Base-by-base conservation (phyloP, 2,113 vertebrate species). In the Cheirogaleus medius region DNA sequence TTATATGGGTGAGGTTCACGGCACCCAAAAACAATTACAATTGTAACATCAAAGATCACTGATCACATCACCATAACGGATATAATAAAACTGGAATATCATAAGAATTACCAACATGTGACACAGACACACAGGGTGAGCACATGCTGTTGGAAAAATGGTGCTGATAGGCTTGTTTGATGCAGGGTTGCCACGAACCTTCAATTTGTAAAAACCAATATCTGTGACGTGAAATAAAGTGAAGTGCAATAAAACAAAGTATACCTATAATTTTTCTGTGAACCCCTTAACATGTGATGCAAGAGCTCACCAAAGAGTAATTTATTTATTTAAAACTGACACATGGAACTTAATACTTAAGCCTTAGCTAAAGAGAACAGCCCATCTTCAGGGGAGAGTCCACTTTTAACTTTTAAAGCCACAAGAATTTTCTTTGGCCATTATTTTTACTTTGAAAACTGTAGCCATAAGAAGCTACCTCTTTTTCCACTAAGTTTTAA, bases 381-480 rank as follows among this genome's bases (percentile, higher is more conserved):
- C 14, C 32, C 11, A 7, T 25, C 8, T 74, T 60, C 21, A 32
- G 52, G 56, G 42, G 85, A 91, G 23, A 77, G 20, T n/a, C 34
- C 20, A 20, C 71, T 27, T 96, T 49, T 29, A 60, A 37, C 7
- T 73, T 68, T 60, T 39, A 68, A 3, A 27, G 47, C 27, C 78
- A 6, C 56, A 39, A 44, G 44, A 76, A 14, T n/a, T 94, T 92
- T 76, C n/a, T 81, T 81, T 34, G 20, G 77, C 20, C 29, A 66
- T 80, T 58, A 25, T 64, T 94, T 94, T 94, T 42, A 91, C 88
- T 91, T 66, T 84, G 74, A 77, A 94, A 87, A 85, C 17, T 64
- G 60, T 23, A 84, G n/a, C 64, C 84, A 88, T 52, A 92, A 77
- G 83, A 88, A 85, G 37, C 13, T 34, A 96, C 47, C 88, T 82